Base-by-base conservation (phyloP, 2,113 vertebrate genomes). In the Scomber japonicus region DNA sequence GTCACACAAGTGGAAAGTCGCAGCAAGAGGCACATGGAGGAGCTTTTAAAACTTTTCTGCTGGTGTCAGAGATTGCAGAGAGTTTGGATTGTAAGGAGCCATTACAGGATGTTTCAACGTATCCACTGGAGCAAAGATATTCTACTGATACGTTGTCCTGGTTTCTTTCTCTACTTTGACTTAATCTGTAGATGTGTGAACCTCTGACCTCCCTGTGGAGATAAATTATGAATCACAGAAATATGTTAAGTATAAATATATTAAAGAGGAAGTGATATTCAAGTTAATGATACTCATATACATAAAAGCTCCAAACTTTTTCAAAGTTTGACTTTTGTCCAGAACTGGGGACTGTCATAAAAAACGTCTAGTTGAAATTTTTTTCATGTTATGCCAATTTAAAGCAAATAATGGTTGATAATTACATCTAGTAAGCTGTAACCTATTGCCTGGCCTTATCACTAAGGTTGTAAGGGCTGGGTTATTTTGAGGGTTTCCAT, bases 1-100 rank as follows among this genome's bases (percentile, higher is more conserved):
- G 70, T 87, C 80, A 81, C 54, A 44, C 59, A 59, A 68, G 67
- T 78, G 84, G 79, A 91, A 88, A 87, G 40, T 81, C 82, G 30
- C 73, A 71, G 85, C 68, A 49, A 63, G 71, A 71, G 30, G 60
- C 60, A 75, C 53, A 64, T 40, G 53, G 40, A 56, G 54, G 45
- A 71, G 44, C 27, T 78, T 75, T 78, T 59, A 48, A 59, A 83
- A 80, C 35, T 57, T 87, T 84, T 80, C 78, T 81, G 56, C 79
- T 79, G 56, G 30, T 63, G 55, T 67, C 50, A 55, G 44, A 75
- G 35, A 64, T 74, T 74, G 40, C 55, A 70, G 68, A 84, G 35
- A 66, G 54, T 59, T 31, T 71, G 59, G 27, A 53, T 78, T 56
- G 75, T 53, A 59, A 71, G 44, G 24, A 63, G 11, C 15, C 24